Evolutionary conservation across 2,797 vertebrate genomes (phyloP).

Genomic region (Rhyacichthys aspro): DNA sequence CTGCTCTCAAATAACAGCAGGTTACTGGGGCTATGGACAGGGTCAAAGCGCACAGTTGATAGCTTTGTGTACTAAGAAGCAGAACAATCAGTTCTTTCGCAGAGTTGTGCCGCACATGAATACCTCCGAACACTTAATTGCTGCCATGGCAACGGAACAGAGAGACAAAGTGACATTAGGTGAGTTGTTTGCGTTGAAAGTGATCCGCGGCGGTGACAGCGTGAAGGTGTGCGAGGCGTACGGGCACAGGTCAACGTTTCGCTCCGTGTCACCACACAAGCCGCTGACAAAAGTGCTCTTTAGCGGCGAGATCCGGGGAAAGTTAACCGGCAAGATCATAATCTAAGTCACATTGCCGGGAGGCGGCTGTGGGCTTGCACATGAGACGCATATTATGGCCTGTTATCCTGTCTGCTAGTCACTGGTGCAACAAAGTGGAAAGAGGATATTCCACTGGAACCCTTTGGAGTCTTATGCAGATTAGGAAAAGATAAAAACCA

Average conservation of each 20-base stretch:
- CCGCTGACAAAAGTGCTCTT: slow-evolving; percentile 60
- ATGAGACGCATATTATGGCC: slow-evolving; percentile 17
- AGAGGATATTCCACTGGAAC: background rate
- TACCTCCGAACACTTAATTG: slow-evolving; percentile 56
- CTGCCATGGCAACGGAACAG: slow-evolving; percentile 61
- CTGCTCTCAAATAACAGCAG: slow-evolving; percentile 47
- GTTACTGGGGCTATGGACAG: slow-evolving; percentile 38
- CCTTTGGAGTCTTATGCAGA: slow-evolving; percentile 9
- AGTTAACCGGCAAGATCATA: slow-evolving; percentile 58
- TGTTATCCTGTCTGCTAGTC: slow-evolving; percentile 16
- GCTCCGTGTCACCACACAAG: slow-evolving; percentile 44
- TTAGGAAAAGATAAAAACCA: slow-evolving; percentile 3
- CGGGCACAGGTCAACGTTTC: slow-evolving; percentile 46
- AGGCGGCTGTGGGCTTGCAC: slow-evolving; percentile 30
- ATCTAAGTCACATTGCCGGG: slow-evolving; percentile 57
- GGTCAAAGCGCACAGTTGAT: slow-evolving; percentile 56
- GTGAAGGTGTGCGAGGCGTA: slow-evolving; percentile 32
- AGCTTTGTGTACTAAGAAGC: slow-evolving; percentile 51
- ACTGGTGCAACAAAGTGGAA: slow-evolving; percentile 8
- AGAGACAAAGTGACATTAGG: slow-evolving; percentile 53
- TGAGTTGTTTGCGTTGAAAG: slow-evolving; percentile 43
- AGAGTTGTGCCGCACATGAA: slow-evolving; percentile 49
- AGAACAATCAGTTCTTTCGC: slow-evolving; percentile 58
- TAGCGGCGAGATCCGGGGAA: slow-evolving; percentile 52
- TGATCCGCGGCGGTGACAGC: slow-evolving; percentile 42